phyloP scores from a whole-genome alignment of 2,888 invertebrate genomes.

The Ashinkailepas kermadecensis region DNA sequence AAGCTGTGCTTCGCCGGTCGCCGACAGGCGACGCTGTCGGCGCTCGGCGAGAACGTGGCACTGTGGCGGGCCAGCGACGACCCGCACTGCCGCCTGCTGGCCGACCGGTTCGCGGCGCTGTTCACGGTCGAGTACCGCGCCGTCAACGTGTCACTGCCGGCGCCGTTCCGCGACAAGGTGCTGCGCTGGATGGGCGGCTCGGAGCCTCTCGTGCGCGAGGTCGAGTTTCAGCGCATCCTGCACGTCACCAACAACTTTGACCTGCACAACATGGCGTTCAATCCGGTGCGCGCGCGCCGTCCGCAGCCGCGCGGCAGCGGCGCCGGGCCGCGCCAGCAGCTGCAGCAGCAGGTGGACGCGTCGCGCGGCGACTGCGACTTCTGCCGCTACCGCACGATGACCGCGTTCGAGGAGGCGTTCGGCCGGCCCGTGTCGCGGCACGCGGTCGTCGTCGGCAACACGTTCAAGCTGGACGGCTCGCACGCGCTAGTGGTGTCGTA shows the following conservation, averaged over 20 bases:
- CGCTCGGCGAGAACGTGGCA: not conserved
- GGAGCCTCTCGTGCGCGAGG: not conserved
- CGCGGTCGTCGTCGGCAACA: slow-evolving; percentile 28
- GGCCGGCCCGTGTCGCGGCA: slow-evolving; percentile 9
- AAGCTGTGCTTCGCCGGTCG: slow-evolving; percentile 17
- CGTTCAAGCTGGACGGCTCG: slow-evolving; percentile 28
- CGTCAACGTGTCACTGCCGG: slow-evolving; percentile 20
- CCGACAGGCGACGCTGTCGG: slow-evolving; percentile 10
- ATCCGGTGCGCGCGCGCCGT: slow-evolving; percentile 26
- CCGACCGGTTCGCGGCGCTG: not conserved
- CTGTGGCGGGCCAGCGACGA: slow-evolving; percentile 8
- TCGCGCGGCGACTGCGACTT: slow-evolving; percentile 27
- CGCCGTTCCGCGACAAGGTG: slow-evolving; percentile 21
- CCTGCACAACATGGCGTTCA: slow-evolving; percentile 28
- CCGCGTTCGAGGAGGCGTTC: slow-evolving; percentile 27
- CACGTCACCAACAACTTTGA: slow-evolving; percentile 27
- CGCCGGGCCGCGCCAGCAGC: slow-evolving; percentile 11
- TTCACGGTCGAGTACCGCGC: slow-evolving; percentile 25
- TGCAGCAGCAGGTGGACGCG: slow-evolving; percentile 21
- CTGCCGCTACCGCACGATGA: slow-evolving; percentile 24
- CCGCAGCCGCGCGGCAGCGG: slow-evolving; percentile 25
- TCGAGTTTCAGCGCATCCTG: slow-evolving; percentile 27
- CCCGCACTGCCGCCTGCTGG: slow-evolving; percentile 10
- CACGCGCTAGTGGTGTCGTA: slow-evolving; percentile 29
- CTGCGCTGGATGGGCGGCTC: slow-evolving; percentile 26